Evolutionary conservation across 2,888 invertebrate species (phyloP).

Genomic region (Phengaris arion): DNA sequence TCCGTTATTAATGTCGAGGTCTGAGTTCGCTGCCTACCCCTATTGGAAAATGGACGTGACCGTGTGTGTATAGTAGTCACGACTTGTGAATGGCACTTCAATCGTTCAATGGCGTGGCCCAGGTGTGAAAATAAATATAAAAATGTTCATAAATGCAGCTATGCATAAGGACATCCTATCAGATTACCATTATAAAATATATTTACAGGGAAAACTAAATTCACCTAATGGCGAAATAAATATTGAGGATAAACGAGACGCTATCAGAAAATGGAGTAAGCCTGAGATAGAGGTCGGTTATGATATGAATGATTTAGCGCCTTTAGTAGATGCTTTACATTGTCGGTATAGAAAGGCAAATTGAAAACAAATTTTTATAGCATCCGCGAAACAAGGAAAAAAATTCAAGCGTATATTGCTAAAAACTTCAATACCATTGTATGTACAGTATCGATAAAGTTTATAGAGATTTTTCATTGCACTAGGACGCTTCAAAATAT

Average conservation of each 20-base stretch:
- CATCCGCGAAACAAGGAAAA: not conserved
- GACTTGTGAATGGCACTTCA: too few species aligned
- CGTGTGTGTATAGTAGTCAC: too few species aligned
- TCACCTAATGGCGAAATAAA: not conserved
- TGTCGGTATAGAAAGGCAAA: not conserved
- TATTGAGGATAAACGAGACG: not conserved
- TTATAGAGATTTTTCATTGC: too few species aligned
- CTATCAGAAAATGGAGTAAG: not conserved
- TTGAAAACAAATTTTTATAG: not conserved
- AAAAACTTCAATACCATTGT: too few species aligned
- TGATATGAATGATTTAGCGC: not conserved
- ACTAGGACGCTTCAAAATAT: too few species aligned
- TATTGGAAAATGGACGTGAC: too few species aligned
- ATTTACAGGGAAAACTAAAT: constrained; percentile 1
- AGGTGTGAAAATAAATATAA: too few species aligned
- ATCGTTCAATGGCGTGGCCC: too few species aligned
- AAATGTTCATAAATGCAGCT: not conserved
- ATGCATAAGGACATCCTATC: not conserved
- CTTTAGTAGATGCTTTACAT: not conserved
- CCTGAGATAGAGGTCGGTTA: not conserved
- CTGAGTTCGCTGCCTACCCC: too few species aligned
- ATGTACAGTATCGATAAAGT: too few species aligned
- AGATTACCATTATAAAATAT: not conserved
- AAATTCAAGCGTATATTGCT: not conserved
- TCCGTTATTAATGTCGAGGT: too few species aligned